Evolutionary conservation across 1,140 invertebrate genomes (phyloP), one percentile per base, ranked within the genome.

Genomic region (Mamestra configurata): DNA sequence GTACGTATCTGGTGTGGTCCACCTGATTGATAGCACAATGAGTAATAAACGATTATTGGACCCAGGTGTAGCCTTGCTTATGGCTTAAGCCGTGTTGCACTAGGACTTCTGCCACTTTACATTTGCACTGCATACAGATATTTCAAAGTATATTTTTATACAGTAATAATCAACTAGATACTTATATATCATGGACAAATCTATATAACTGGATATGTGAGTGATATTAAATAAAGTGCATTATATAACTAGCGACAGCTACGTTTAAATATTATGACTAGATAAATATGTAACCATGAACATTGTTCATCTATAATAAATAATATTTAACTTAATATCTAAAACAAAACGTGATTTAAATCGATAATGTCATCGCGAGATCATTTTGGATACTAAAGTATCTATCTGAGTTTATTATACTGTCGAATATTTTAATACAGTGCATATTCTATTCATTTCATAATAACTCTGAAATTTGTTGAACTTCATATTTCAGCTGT

Each of bases 211-310:
- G 87, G 92, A 93, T 93, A 93, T 93, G 92, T 92, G 90, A 92
- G 90, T 86, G 90, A 93, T 93, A 92, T 91, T 86, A 90, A 92
- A 92, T 88, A 92, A 89, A 89, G 90, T 93, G 90, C 90, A 92
- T 89, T 90, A 87, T 64, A 84, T 82, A 85, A 88, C 91, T 93
- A 93, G 90, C 91, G 88, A 91, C 53, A 83, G 87, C 91, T 93
- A 93, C 86, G 79, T 77, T 77, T 77, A 64, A 81, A 84, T 84
- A 81, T 78, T 84, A 79, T 87, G 85, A 85, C 80, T 66, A 77
- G 75, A 77, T 77, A 77, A 77, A 20, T 18, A 68, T 68, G 37
- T 61, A 68, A 77, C n/a, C 15, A 7, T 66, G 31, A 68, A 55
- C 57, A 35, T 35, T 4, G 4, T 49, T 4, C 1, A 49, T 51